Base-by-base conservation (phyloP, 2,113 vertebrate genomes). In the Genyomyrus donnyi region DNA sequence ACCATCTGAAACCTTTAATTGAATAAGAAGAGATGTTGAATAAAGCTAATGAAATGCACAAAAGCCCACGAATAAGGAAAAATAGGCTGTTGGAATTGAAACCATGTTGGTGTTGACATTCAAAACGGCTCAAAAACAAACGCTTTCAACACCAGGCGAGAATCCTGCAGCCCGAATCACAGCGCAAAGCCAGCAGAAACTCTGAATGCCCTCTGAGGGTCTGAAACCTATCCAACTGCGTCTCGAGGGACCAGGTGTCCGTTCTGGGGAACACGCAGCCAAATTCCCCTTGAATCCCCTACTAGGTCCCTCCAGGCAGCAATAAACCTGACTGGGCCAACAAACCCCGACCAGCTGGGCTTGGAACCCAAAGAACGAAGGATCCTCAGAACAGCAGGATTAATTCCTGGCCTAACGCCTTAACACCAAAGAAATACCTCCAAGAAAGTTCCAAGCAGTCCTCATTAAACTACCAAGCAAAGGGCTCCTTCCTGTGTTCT, bases 341-440 rank as follows among this genome's bases (percentile, higher is more conserved):
- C 62, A 90, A 90, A 90, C 89, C 49, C 35, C 1, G 35, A 39
- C 86, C 86, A 86, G 50, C 90, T 86, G 10, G 52, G 85, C 85
- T 80, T 17, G 87, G 8, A 74, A 74, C 27, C 89, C 85, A 83
- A 87, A 52, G 86, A 88, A 89, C 35, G 66, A 87, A 74, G 48
- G 66, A 5, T 58, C 31, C 49, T 42, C 48, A 49, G 77, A 42
- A 80, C 74, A 85, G 88, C 85, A 50, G 91, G 66, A 77, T 77
- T 90, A 62, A 84, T 62, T 53, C 7, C 85, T 88, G 50, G 52
- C 42, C 45, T 88, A 62, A 27, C 87, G 90, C 88, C 48, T 91
- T 89, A 83, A 89, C 90, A 91, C 87, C 31, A 74, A 89, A 89
- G 88, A 50, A 70, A 88, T 86, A 85, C 35, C 74, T 9, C 15